Base-by-base conservation (phyloP, 2,888 invertebrate genomes). In the Plemyria rubiginata region DNA sequence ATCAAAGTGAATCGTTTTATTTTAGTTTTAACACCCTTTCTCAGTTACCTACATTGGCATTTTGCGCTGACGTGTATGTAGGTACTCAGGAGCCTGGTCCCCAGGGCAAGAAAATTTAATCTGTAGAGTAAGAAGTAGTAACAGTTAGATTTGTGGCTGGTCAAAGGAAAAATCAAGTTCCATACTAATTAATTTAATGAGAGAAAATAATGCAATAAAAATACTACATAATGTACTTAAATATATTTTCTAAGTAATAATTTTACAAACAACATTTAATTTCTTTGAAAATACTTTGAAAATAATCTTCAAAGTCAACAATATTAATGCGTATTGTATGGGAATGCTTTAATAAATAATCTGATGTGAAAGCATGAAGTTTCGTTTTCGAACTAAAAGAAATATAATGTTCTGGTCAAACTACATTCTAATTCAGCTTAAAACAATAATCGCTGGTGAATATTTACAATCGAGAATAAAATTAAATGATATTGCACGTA, bases 171-270 rank as follows among this genome's bases (percentile, higher is more conserved):
- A 64, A 41, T 32, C 12, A 9, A 22, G 15, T 54, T 56, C 40
- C 71, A 75, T 80, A 79, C 75, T 79, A 82, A 80, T 80, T 85
- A 84, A 60, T 50, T 88, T 90, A 90, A 86, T 90, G 79, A 88
- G 87, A 87, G 87, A 90, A 91, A 92, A 88, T 88, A 90, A 90
- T 87, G 86, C 85, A 87, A 88, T 89, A 90, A 89, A 88, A 89
- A 90, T 88, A 89, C 85, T 87, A n/a, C n/a, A n/a, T n/a, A 85
- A 86, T 82, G 85, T 88, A 32, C 32, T 7, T 32, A 5, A 5
- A 32, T 32, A 88, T 86, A 86, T 85, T 83, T 87, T 85, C 87
- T 88, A 84, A 86, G 82, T 84, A 87, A 83, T 86, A 84, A 85
- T 85, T 85, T 84, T 86, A 87, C 81, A 85, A 84, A 79, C 70